Conservation (phyloP, 2,113 vertebrate species). For the Candoia aspera region DNA sequence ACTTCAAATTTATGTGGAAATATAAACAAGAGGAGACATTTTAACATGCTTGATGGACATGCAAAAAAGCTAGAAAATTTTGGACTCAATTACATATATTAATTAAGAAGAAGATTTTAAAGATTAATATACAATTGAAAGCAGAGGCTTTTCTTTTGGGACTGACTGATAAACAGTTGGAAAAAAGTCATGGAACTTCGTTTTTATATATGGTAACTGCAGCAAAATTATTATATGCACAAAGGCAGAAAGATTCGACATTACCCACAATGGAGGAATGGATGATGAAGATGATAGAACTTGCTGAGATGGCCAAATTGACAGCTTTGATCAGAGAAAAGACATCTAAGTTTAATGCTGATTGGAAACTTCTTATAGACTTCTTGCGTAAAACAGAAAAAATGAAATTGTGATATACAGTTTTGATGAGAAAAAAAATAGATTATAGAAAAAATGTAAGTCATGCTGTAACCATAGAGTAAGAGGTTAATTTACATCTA, state of each 20-base stretch:
- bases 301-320: neutral
- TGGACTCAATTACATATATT: neutral
- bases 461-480: neutral
- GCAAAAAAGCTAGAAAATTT: neutral
- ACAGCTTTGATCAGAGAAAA: neutral
- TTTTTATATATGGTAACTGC: neutral
- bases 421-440: neutral
- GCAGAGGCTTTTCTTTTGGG: neutral
- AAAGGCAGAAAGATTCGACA: neutral
- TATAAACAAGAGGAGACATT: neutral
- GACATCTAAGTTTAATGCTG: neutral
- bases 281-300: neutral
- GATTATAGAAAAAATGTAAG: neutral
- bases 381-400: neutral
- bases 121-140: neutral
- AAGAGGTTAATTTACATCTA: neutral
- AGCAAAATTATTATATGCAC: too few species aligned
- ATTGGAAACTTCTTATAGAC: neutral
- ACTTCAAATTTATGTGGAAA: neutral
- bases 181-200: neutral
- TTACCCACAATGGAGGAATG: neutral
- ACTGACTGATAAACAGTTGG: neutral
- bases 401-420: neutral
- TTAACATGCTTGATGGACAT: neutral
- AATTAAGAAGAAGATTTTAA: neutral